A percentile compares a stretch with the other conserved stretches of the same genome.
Conservation (phyloP, 2,113 vertebrate genomes). For the Seriola dumerili region DNA sequence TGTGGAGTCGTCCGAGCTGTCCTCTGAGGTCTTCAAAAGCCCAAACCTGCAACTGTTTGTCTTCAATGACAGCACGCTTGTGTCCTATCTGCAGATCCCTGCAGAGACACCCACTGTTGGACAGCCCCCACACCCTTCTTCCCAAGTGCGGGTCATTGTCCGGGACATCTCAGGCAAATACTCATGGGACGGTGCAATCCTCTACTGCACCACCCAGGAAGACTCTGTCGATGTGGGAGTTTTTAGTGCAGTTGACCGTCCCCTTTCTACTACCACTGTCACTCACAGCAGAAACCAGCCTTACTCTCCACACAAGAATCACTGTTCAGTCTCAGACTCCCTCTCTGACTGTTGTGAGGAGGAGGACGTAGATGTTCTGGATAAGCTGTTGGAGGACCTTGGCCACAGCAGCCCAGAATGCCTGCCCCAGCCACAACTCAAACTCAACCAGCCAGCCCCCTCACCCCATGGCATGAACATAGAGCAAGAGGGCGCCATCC, state of each 20-base stretch:
- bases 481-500: slow-evolving; percentile 89
- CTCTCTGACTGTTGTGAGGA: slow-evolving; percentile 62
- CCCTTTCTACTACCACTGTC: slow-evolving; percentile 8
- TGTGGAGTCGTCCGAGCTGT: slow-evolving; percentile 92
- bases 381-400: slow-evolving; percentile 90
- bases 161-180: slow-evolving; percentile 98
- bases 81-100: slow-evolving; percentile 95
- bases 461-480: slow-evolving; percentile 90
- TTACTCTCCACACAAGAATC: slow-evolving; percentile 56
- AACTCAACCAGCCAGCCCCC: slow-evolving; percentile 90
- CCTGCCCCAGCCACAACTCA: slow-evolving; percentile 88
- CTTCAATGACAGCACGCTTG: slow-evolving; percentile 96
- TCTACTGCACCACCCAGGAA: slow-evolving; percentile 91
- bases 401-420: slow-evolving; percentile 94
- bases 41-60: slow-evolving; percentile 97
- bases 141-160: slow-evolving; percentile 94
- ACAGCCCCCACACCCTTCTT: slow-evolving; percentile 79
- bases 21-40: slow-evolving; percentile 95
- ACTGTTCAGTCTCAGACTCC: slow-evolving; percentile 47
- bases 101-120: slow-evolving; percentile 65
- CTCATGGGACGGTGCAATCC: slow-evolving; percentile 93
- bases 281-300: slow-evolving; percentile 44
- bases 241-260: slow-evolving; percentile 47
- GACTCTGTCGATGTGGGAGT: slow-evolving; percentile 64
- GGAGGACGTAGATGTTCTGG: slow-evolving; percentile 89